Percentiles rank a stretch among this genome's conserved stretches.
Evolutionary conservation across 2,797 vertebrate species (phyloP).

Genomic region (Microctenopoma lineatum): DNA sequence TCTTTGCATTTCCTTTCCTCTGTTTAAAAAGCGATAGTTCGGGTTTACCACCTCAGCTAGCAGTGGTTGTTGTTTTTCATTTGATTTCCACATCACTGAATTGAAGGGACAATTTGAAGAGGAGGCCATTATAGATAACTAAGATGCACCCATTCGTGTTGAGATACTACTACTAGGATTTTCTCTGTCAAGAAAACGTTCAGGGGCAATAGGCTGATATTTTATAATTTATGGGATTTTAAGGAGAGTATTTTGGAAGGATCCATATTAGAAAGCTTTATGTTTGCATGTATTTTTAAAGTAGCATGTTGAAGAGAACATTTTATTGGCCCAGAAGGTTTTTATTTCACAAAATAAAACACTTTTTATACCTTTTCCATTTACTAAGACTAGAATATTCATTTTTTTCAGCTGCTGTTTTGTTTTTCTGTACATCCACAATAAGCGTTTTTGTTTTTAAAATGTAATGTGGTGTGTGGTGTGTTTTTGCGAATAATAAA

Average conservation of each 20-base stretch:
- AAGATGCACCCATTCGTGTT: constrained; percentile 35
- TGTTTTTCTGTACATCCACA: constrained; percentile 75
- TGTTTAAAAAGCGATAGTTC: constrained; percentile 17
- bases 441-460: constrained; percentile 74
- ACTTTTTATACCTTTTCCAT: constrained; percentile 76
- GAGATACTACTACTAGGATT: constrained; percentile 51
- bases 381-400: constrained; percentile 60
- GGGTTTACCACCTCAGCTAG: constrained; percentile 6
- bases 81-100: constrained; percentile 44
- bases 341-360: constrained; percentile 72
- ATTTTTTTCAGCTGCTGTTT: constrained; percentile 63
- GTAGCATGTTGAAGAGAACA: constrained; percentile 75
- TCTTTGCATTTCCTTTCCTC: constrained; percentile 43
- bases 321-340: constrained; percentile 70
- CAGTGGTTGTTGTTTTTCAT: constrained; percentile 25
- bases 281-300: constrained; percentile 83
- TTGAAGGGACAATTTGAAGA: constrained; percentile 29
- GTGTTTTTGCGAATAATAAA: constrained; percentile 83
- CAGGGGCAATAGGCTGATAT: constrained; percentile 74
- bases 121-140: constrained; percentile 37
- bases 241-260: constrained; percentile 70
- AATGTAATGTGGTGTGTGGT: constrained; percentile 79
- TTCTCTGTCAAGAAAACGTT: constrained; percentile 70
- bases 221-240: constrained; percentile 74
- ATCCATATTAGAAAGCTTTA: constrained; percentile 78